These are phyloP conservation scores for Nothobranchius furzeri DNA, from an alignment of 2,113 vertebrate species.

Conservation along the genomic window DNA sequence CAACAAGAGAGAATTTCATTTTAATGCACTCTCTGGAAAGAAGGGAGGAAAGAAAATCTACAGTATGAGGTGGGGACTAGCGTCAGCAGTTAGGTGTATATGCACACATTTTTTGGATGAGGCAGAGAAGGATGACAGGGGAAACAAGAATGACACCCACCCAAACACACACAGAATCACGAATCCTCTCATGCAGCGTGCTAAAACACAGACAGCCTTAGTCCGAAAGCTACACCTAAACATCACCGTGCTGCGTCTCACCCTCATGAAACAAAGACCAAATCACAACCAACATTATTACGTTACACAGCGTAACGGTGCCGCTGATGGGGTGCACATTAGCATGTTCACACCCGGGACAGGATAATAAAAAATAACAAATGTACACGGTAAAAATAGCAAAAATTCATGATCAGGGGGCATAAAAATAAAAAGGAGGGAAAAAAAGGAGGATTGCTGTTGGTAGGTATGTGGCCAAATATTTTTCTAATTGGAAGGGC, in stretches of 20 bases:
- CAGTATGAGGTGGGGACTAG: constrained; percentile 67
- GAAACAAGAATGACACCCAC: constrained; percentile 70
- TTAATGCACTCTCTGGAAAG: constrained; percentile 80
- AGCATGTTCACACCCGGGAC: constrained; percentile 58
- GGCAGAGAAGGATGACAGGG: constrained; percentile 59
- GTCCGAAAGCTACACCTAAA: constrained; percentile 48
- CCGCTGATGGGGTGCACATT: constrained; percentile 41
- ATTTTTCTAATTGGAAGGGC: constrained; percentile 86
- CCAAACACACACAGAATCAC: constrained; percentile 62
- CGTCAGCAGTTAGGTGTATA: constrained; percentile 67
- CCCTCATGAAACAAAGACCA: constrained; percentile 35
- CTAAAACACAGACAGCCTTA: constrained; percentile 49
- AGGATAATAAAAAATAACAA: constrained; percentile 54
- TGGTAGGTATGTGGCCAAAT: constrained; percentile 81
- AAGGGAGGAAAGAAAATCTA: constrained; percentile 33
- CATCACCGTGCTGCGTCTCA: constrained; percentile 29
- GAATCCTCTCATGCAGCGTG: constrained; percentile 62
- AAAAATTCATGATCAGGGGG: constrained; percentile 70
- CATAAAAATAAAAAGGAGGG: constrained; percentile 71
- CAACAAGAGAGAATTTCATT: constrained; percentile 86
- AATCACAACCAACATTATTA: constrained; percentile 55
- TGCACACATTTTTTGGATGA: constrained; percentile 62
- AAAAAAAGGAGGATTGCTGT: constrained; percentile 63
- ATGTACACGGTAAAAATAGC: constrained; percentile 63
- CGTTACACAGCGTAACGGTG: constrained; percentile 55